Percentiles rank a stretch among this genome's conserved stretches.
Evolutionary conservation across 2,113 vertebrate genomes (phyloP).

Genomic region (Otocyon megalotis): DNA sequence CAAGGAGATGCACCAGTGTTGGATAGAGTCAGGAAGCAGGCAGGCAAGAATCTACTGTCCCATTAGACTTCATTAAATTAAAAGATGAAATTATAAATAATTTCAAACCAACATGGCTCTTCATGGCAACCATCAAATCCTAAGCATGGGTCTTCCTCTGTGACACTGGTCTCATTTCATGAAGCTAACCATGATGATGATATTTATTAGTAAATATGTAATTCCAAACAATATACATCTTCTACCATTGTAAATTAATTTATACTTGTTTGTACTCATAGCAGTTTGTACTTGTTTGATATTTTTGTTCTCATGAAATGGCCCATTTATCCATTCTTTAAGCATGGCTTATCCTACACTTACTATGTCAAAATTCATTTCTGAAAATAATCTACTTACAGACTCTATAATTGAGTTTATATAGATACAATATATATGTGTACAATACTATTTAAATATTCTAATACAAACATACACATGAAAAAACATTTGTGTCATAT

Average conservation of each 20-base stretch:
- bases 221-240: background rate
- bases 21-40: background rate
- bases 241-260: background rate
- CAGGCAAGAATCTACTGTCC: background rate
- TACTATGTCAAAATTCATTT: background rate
- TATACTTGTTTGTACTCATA: background rate
- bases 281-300: background rate
- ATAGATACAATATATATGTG: background rate
- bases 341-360: background rate
- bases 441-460: background rate
- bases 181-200: background rate
- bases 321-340: background rate
- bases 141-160: background rate
- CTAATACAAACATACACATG: background rate
- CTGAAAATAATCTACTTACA: background rate
- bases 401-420: background rate
- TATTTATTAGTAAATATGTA: background rate
- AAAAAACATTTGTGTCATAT: background rate
- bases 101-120: background rate
- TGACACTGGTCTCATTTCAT: background rate
- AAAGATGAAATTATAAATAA: background rate
- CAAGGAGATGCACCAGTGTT: too few relatives aligned
- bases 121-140: background rate
- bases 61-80: background rate
- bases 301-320: background rate